phyloP scores from a whole-genome alignment of 2,113 vertebrate genomes.

The Platysternon megacephalum region DNA sequence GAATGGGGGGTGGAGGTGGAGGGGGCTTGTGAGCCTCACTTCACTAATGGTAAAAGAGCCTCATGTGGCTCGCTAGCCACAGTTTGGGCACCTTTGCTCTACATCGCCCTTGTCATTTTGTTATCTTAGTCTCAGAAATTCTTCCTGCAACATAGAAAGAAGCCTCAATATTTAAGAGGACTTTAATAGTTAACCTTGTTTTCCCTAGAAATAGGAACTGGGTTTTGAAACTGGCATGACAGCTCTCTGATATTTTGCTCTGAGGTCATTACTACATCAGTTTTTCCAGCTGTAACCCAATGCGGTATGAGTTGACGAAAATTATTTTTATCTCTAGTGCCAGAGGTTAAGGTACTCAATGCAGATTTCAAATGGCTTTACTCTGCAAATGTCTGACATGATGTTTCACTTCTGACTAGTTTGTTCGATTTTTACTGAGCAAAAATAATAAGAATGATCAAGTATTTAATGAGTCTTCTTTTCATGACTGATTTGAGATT shows the following conservation, averaged over 20 bases:
- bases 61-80: no score
- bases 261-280: constrained; percentile 40
- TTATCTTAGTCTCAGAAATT: not conserved
- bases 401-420: not conserved
- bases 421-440: not conserved
- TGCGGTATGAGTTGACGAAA: constrained; percentile 18
- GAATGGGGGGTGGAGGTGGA: no score
- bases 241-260: not conserved
- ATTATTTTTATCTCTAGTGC: constrained; percentile 51
- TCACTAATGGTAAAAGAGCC: no score
- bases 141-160: not conserved
- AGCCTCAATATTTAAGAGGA: constrained; percentile 31
- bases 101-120: not conserved
- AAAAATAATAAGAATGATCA: not conserved
- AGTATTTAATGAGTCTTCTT: not conserved
- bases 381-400: constrained; percentile 16
- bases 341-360: constrained; percentile 36
- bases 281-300: constrained; percentile 56
- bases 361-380: constrained; percentile 35
- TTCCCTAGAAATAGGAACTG: constrained; percentile 20
- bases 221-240: not conserved
- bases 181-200: not conserved
- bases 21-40: no score
- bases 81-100: no score
- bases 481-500: not conserved